Base-by-base conservation (phyloP, 2,888 invertebrate species). In the Muscina levida region DNA sequence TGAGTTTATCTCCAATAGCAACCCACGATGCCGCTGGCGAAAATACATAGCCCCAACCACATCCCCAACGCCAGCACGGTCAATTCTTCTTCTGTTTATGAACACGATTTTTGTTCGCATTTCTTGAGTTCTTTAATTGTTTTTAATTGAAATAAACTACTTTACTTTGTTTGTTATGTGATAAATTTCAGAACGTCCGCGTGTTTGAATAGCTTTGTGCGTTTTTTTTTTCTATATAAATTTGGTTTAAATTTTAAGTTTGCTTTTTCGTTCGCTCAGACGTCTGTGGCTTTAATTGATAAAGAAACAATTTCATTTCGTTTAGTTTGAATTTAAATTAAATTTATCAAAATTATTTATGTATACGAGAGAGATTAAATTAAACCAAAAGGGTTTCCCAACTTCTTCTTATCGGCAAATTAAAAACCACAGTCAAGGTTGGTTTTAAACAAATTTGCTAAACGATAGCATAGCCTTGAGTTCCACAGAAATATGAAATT, bases 121-220 rank as follows among this genome's bases (percentile, higher is more conserved):
- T 24, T 11, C 22, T 59, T 53, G 56, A 72, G 71, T 46, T 85
- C 84, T 86, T 88, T 87, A 86, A 88, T 88, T 88, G 89, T 80
- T 85, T 86, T 88, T 87, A 88, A 88, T 88, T 88, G 88, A 88
- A 87, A 88, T 87, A 87, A 88, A 88, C 87, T 86, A 84, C 78
- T 83, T 84, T 77, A 71, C 59, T 66, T 53, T 22, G 24, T 24
- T 44, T 72, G 31, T 79, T 73, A 80, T 77, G 80, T 71, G 80
- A 80, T 80, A 80, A 59, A 44, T 59, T 73, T 66, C 31, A 53
- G 24, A 53, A 4, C 48, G 48, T 17, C 31, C 31, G 31, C 44
- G 46, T 51, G 31, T 57, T 42, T 56, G 15, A 15, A 19, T 5
- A 15, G 37, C 44, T 42, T 70, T 39, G 53, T 39, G 22, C 51